Conservation (phyloP, 1,140 invertebrate genomes). For the Manduca sexta region DNA sequence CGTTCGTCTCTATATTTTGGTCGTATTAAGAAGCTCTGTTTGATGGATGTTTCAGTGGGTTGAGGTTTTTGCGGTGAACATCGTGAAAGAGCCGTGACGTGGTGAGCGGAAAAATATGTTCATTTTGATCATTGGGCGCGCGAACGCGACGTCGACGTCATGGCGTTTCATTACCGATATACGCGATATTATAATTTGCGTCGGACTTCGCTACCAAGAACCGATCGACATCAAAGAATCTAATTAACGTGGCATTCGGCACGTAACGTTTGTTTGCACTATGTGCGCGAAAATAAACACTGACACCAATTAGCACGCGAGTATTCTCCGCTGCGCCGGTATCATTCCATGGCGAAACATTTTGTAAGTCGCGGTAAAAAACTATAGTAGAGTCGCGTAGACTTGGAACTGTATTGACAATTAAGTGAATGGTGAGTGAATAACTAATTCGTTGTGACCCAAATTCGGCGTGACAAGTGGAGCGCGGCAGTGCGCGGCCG, state of each 20-base stretch:
- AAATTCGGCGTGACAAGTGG: constrained; percentile 51
- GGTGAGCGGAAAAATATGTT: constrained; percentile 19
- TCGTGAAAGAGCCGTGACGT: constrained; percentile 29
- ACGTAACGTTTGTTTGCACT: constrained; percentile 31
- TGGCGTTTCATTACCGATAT: constrained; percentile 7
- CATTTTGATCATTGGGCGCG: constrained; percentile 22
- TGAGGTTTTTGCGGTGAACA: constrained; percentile 43
- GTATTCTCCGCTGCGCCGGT: too few species aligned
- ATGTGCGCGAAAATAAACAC: constrained; percentile 36
- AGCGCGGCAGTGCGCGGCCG: constrained; percentile 27
- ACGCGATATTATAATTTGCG: too few species aligned
- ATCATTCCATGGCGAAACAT: neutral
- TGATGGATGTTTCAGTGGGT: constrained; percentile 54
- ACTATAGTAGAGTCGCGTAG: too few species aligned
- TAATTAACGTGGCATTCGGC: constrained; percentile 21
- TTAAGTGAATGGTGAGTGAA: constrained; percentile 8
- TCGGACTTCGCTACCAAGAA: neutral
- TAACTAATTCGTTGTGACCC: constrained; percentile 60
- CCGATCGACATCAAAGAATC: constrained; percentile 21
- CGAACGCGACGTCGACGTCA: too few species aligned
- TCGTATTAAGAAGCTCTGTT: constrained; percentile 54
- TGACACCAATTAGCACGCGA: constrained; percentile 42
- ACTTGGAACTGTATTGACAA: too few species aligned
- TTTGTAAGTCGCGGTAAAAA: neutral
- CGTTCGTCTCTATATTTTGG: constrained; percentile 50